Percentiles rank a stretch among this genome's conserved stretches.
Conservation (phyloP, 2,797 vertebrate species). For the Holocentrus rufus region DNA sequence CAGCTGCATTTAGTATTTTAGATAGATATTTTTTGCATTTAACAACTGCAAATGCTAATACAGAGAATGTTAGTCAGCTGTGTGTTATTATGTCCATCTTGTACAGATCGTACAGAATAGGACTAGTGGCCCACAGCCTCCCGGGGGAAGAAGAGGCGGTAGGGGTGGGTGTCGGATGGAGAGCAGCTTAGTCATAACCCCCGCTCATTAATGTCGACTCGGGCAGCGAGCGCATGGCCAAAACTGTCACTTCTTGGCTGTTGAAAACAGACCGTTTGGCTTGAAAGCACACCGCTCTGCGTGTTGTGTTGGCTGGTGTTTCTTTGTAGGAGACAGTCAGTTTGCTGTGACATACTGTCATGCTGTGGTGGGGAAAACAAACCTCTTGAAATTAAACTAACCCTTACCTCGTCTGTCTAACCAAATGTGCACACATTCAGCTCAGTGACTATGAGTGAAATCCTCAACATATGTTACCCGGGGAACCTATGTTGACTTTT, state of each 20-base stretch:
- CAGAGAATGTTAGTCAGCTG: slow-evolving; percentile 56
- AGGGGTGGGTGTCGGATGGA: slow-evolving; percentile 79
- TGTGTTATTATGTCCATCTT: slow-evolving; percentile 77
- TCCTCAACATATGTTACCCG: background rate
- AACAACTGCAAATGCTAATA: slow-evolving; percentile 5
- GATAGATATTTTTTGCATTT: slow-evolving; percentile 20
- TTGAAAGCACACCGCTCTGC: slow-evolving; percentile 36
- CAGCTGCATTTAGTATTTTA: background rate
- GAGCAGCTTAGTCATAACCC: slow-evolving; percentile 61
- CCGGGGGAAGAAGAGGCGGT: slow-evolving; percentile 79
- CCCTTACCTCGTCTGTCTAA: slow-evolving; percentile 26
- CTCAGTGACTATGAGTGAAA: background rate
- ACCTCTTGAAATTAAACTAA: background rate
- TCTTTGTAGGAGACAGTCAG: slow-evolving; percentile 15
- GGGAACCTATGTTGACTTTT: slow-evolving; percentile 10
- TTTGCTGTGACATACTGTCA: slow-evolving; percentile 14
- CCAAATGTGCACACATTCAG: slow-evolving; percentile 3
- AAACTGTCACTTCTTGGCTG: slow-evolving; percentile 37
- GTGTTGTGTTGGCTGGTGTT: slow-evolving; percentile 22
- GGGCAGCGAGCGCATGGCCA: slow-evolving; percentile 74
- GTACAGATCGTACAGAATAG: slow-evolving; percentile 88
- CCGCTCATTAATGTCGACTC: slow-evolving; percentile 37
- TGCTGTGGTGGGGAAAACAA: background rate
- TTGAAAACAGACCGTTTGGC: slow-evolving; percentile 10
- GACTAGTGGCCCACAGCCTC: slow-evolving; percentile 79